Base-by-base conservation (phyloP, 2,888 invertebrate species). In the Ecliptopera silaceata region DNA sequence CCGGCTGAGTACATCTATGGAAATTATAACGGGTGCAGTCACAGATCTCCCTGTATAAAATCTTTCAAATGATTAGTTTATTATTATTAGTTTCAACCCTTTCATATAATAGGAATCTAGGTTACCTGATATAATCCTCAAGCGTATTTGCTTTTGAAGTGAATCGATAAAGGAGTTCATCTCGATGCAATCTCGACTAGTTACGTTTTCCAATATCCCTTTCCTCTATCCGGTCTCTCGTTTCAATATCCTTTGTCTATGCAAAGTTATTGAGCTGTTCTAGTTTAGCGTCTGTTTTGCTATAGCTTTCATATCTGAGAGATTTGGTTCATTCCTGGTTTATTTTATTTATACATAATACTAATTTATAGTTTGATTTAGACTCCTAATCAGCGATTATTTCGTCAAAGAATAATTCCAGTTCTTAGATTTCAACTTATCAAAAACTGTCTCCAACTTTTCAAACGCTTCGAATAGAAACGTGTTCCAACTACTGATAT, bases 201-300 rank as follows among this genome's bases (percentile, higher is more conserved):
- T 42, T 12, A 47, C 31, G 38, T 42, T 15, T 46, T 29, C 36
- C 18, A 46, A 54, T 58, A 50, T 58, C 58, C 58, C n/a, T 32
- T 52, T 51, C 43, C 32, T 38, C 31, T 47, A 34, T 12, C 12
- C 39, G 39, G 41, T 20, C 42, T 49, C 12, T 36, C 8, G 34
- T n/a, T 15, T 15, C 10, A 36, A 36, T 10, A 36, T 36, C 36
- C 34, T 4, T 13, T 34, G 34, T 34, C 13, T 31, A 34, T 1
- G 26, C 26, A 8, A 26, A 6, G 13, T 12, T 34, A 34, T 34
- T 13, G 34, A 6, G n/a, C 8, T 26, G 26, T 26, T 26, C 1
- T 26, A 26, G 4, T 26, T 26, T 6, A 26, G 26, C 6, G 26
- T 26, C 26, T 8, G 26, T 8, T 26, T 8, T 26, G 26, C 26